These are phyloP conservation scores for Carduelis carduelis DNA, from an alignment of 2,797 vertebrate genomes.

Conservation along the genomic window DNA sequence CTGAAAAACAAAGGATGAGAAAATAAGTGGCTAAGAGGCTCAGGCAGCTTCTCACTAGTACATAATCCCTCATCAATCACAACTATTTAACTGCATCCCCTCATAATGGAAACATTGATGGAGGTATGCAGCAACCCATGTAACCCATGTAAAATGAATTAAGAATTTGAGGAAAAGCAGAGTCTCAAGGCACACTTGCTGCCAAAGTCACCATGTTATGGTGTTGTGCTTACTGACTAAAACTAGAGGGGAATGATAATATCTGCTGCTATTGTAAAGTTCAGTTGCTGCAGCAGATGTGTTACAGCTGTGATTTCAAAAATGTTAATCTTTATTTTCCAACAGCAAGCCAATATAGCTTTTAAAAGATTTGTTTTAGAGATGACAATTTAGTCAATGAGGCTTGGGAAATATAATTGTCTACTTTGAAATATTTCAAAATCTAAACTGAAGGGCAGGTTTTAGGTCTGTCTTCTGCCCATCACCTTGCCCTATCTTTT, in stretches of 20 bases:
- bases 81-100: background rate
- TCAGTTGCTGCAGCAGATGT: background rate
- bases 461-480: background rate
- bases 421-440: background rate
- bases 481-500: background rate
- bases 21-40: background rate
- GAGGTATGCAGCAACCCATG: background rate
- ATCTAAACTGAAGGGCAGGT: background rate
- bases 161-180: background rate
- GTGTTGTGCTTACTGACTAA: background rate
- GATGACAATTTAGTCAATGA: background rate
- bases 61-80: background rate
- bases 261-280: background rate
- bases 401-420: background rate
- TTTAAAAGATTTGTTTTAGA: background rate
- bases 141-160: background rate
- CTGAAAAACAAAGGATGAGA: background rate
- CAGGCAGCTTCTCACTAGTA: background rate
- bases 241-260: background rate
- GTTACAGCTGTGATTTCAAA: background rate
- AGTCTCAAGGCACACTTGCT: background rate
- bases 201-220: background rate
- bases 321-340: background rate
- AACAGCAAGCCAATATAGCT: background rate
- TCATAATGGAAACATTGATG: background rate